Base-by-base conservation (phyloP, 2,888 invertebrate species). In the Drosophila maculinotata region DNA sequence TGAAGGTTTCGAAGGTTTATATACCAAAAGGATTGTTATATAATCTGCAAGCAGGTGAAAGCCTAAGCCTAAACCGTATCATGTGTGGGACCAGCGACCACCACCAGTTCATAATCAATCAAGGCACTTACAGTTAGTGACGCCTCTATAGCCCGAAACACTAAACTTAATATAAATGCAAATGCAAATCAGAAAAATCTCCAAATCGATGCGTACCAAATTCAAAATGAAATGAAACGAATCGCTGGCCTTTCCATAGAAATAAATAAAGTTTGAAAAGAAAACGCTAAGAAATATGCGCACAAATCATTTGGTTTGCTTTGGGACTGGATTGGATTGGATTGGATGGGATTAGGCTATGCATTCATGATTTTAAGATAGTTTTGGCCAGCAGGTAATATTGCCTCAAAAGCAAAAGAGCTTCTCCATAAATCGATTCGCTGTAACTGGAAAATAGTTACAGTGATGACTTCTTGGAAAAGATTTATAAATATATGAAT, bases 191-290 rank as follows among this genome's bases (percentile, higher is more conserved):
- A 49, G 48, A 51, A 69, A 68, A 66, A 49, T 68, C 70, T 78
- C 30, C 31, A 71, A 68, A 66, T 64, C 65, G 65, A 70, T 83
- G 81, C 87, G 87, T 83, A 77, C 58, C 79, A 81, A 82, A 84
- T 87, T 84, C 69, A 78, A 87, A 87, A 82, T 87, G 75, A 86
- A 80, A 70, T 77, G 85, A 84, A 82, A 68, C 81, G 81, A 87
- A 80, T 87, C 70, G 68, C 42, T 39, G 54, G 53, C 59, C 53
- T 67, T 84, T 72, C 78, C 67, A 83, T 63, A 49, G 78, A 87
- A 80, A 87, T 68, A 80, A 71, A 80, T 75, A 83, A 80, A 79
- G 41, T 69, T 86, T 73, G 58, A 54, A 56, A 72, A 64, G 59
- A 65, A 54, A 66, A 69, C 65, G 57, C 49, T 52, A 48, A 70